A percentile compares a stretch with the other conserved stretches of the same genome.
Evolutionary conservation across 2,113 vertebrate genomes (phyloP).

Genomic region (Pseudois nayaur): DNA sequence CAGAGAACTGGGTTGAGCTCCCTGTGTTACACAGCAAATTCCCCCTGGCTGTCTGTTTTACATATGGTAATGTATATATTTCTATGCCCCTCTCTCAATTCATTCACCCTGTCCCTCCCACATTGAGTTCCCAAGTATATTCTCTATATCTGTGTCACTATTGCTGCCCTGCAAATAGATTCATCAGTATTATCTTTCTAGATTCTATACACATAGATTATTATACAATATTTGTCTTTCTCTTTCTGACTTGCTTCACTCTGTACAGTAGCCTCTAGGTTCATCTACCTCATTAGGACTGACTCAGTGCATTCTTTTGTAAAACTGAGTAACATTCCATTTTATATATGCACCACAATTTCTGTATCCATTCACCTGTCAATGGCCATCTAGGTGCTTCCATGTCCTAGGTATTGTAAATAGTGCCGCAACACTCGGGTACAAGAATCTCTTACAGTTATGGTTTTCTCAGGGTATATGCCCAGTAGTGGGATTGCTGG

Average conservation of each 20-base stretch:
- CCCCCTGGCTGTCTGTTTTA: neutral
- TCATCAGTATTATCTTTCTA: neutral
- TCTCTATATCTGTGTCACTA: neutral
- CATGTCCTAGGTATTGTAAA: neutral
- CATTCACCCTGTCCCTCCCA: neutral
- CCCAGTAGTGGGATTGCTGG: neutral
- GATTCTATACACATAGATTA: neutral
- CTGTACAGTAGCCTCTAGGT: neutral
- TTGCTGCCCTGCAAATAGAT: neutral
- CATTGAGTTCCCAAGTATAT: neutral
- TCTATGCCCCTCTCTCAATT: neutral
- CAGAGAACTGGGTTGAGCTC: neutral
- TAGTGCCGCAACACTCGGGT: neutral
- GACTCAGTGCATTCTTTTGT: neutral
- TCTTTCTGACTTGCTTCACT: neutral
- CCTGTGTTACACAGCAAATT: neutral
- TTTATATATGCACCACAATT: neutral
- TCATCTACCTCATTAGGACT: neutral
- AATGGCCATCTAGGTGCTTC: neutral
- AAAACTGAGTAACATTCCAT: neutral
- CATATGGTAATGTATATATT: neutral
- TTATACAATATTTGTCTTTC: neutral
- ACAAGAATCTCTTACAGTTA: neutral
- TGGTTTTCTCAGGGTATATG: neutral
- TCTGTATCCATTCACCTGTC: neutral